Conservation (phyloP, 23 tunicate species). For the Halocynthia aurantium region DNA sequence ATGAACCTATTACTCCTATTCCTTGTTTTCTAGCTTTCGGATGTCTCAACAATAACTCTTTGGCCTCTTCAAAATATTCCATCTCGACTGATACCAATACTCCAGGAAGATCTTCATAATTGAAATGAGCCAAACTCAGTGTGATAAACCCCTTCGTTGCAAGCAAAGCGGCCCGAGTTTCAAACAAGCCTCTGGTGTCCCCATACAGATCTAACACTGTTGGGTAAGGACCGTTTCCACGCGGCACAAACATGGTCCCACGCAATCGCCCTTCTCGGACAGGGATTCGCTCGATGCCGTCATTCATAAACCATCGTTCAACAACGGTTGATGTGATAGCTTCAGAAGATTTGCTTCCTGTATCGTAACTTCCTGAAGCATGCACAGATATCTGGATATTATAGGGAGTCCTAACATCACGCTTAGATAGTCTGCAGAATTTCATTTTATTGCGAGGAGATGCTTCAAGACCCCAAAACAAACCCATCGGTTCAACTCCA, state of each 20-base stretch:
- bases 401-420: background rate
- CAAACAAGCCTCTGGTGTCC: background rate
- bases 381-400: background rate
- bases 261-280: background rate
- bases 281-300: background rate
- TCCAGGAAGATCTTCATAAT: conserved; percentile 3
- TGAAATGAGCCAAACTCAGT: background rate
- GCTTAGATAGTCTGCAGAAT: background rate
- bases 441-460: background rate
- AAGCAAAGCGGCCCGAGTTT: conserved; percentile 5
- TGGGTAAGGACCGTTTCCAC: background rate
- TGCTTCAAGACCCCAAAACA: conserved; percentile 18
- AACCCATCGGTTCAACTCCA: conserved; percentile 24
- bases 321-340: background rate
- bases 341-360: background rate
- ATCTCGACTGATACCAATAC: background rate
- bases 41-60: background rate
- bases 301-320: background rate
- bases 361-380: background rate
- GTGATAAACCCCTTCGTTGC: conserved; percentile 7
- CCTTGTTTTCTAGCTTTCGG: background rate
- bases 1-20: background rate
- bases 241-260: conserved; percentile 8
- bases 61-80: conserved; percentile 20
- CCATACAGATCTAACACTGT: conserved; percentile 6